These are phyloP conservation scores for Halcyon chelicuti DNA, from an alignment of 2,797 vertebrate species.

Conservation along the genomic window DNA sequence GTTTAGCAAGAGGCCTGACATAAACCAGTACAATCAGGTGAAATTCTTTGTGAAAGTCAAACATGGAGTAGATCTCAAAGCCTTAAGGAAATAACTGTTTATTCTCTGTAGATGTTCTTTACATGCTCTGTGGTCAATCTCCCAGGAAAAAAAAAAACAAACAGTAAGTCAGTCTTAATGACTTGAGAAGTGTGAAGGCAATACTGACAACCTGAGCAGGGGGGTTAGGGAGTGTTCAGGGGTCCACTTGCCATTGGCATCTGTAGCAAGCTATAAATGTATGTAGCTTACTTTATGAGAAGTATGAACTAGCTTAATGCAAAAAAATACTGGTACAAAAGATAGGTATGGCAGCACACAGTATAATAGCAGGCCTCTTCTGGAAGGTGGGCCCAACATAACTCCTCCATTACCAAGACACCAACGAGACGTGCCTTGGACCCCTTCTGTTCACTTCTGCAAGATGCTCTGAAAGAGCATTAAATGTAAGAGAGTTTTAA, in stretches of 20 bases:
- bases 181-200: background rate
- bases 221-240: background rate
- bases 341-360: background rate
- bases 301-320: background rate
- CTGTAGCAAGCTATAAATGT: background rate
- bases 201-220: background rate
- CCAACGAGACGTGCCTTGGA: background rate
- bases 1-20: background rate
- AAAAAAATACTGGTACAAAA: background rate
- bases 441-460: background rate
- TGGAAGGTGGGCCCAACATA: background rate
- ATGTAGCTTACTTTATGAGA: background rate
- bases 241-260: background rate
- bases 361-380: background rate
- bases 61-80: background rate
- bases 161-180: background rate
- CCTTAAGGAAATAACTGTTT: background rate
- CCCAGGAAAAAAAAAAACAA: background rate
- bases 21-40: background rate
- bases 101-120: background rate
- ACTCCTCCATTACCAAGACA: background rate
- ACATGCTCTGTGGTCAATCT: background rate
- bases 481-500: background rate
- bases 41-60: background rate
- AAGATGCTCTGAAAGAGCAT: background rate